Base-by-base conservation (phyloP, 2,888 invertebrate genomes). In the Scaeva pyrastri region DNA sequence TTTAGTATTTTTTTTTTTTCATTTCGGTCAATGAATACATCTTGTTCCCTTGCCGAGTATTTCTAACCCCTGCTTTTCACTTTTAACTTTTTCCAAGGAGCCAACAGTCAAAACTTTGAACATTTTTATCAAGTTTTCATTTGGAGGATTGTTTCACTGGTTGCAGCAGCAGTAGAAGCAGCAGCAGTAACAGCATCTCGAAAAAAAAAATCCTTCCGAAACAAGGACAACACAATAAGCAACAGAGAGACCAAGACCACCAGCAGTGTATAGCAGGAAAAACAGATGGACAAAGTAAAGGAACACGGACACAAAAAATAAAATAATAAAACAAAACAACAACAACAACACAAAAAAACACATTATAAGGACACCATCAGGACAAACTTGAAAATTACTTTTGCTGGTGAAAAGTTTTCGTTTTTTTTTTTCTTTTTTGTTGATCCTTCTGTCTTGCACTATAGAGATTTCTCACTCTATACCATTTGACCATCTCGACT, bases 351-450 rank as follows among this genome's bases (percentile, higher is more conserved):
- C 12, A 66, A 50, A 71, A 64, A 48, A 64, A 76, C 52, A 41
- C 58, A 52, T 45, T 21, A 36, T 76, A 58, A 85, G 81, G 76
- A 76, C 76, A 84, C 75, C 84, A 75, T 84, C 80, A 75, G 66
- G 85, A 82, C 77, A 86, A 82, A 86, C 81, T 86, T 86, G 85
- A 82, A 86, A 86, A 86, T 86, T 82, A 81, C 81, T 86, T 86
- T 86, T 86, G 56, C 70, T 77, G 23, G 73, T 73, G 73, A 68
- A 70, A 81, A 82, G 72, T 81, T 86, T 77, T 83, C 73, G 78
- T 62, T 45, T 55, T 81, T 81, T 58, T 56, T 77, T 83, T 77
- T 83, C 55, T 45, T 55, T 81, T 81, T 58, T 56, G 72, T n/a
- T n/a, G n/a, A n/a, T 39, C 56, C 50, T 48, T 64, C 23, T 62